phyloP scores from a whole-genome alignment of 2,113 vertebrate genomes.

The Trogon surrucura region DNA sequence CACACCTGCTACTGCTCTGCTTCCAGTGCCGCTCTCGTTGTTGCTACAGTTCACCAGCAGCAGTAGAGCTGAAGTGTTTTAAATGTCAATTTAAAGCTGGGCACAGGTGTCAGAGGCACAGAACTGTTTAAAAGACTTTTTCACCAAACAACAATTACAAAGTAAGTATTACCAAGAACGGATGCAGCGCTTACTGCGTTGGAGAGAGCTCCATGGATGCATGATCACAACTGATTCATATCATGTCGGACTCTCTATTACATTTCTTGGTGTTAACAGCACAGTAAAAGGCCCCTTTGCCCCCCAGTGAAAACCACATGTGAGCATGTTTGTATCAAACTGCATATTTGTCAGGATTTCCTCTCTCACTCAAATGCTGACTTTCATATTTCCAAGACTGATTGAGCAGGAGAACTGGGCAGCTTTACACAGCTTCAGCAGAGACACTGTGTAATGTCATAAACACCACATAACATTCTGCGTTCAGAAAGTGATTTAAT shows the following conservation, averaged over 20 bases:
- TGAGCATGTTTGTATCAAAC: not conserved
- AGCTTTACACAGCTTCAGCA: not conserved
- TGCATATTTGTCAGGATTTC: not conserved
- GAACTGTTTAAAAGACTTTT: not conserved
- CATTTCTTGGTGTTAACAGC: not conserved
- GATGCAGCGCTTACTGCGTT: not conserved
- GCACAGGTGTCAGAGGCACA: not conserved
- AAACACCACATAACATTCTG: not conserved
- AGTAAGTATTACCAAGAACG: not conserved
- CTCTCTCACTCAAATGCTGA: not conserved
- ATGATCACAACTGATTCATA: accelerated
- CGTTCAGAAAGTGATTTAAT: not conserved
- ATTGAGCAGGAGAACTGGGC: not conserved
- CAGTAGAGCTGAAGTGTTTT: not conserved
- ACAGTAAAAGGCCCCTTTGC: not conserved
- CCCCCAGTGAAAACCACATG: not conserved
- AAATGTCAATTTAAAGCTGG: not conserved
- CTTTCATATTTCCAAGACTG: not conserved
- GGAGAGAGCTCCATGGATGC: not conserved
- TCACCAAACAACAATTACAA: not conserved
- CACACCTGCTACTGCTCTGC: not conserved
- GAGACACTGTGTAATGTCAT: not conserved
- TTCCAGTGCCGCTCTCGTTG: not conserved
- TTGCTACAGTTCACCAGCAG: not conserved
- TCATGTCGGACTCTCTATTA: not conserved